A percentile compares a stretch with the other conserved stretches of the same genome.
phyloP scores from a whole-genome alignment of 2,113 vertebrate genomes.

The Micronycteris hirsuta region DNA sequence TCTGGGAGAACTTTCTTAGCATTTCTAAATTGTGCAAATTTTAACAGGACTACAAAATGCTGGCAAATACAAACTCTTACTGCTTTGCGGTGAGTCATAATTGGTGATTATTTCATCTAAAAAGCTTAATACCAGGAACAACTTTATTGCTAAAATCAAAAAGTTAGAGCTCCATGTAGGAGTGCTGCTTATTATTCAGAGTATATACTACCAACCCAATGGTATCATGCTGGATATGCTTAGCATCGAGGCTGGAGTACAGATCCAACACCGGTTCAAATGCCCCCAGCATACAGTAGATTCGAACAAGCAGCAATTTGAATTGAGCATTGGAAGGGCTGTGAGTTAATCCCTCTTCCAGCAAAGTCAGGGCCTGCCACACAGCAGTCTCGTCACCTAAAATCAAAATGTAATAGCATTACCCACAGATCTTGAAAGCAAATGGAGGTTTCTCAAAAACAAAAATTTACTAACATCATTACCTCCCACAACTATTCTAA shows the following conservation, averaged over 20 bases:
- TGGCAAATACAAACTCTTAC: neutral
- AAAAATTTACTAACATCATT: neutral
- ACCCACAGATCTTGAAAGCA: neutral
- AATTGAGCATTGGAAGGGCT: conserved; percentile 97
- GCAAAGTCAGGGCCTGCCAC: conserved; percentile 89
- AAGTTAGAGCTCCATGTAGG: neutral
- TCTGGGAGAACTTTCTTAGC: neutral
- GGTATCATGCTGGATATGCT: conserved; percentile 98
- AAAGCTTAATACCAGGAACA: neutral
- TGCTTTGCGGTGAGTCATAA: neutral
- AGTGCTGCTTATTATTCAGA: conserved; percentile 71
- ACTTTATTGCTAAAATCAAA: neutral
- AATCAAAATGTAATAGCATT: conserved; percentile 52
- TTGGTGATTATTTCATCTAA: neutral
- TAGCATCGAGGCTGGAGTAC: conserved; percentile 96
- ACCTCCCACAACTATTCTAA: neutral
- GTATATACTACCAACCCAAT: conserved; percentile 92
- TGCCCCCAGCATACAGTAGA: conserved; percentile 94
- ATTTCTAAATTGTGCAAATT: neutral
- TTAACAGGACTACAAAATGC: conserved; percentile 6
- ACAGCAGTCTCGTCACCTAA: conserved; percentile 89
- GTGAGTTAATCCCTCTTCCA: conserved; percentile 91
- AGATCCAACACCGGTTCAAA: conserved; percentile 97
- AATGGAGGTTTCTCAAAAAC: neutral
- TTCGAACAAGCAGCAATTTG: conserved; percentile 96